Conservation (phyloP, 2,888 invertebrate species). For the Icerya purchasi region DNA sequence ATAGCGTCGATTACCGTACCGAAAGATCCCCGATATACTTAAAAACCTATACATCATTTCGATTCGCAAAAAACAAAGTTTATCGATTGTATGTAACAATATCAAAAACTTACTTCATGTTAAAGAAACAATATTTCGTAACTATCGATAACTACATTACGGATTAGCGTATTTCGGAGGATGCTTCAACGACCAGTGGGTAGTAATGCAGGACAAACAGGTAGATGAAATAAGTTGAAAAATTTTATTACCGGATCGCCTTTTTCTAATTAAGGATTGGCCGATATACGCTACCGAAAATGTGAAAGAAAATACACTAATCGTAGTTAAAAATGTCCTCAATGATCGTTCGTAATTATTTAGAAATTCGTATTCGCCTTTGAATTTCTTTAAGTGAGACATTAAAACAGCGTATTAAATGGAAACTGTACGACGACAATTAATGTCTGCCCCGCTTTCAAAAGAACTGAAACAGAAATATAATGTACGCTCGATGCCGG, state of each 20-base stretch:
- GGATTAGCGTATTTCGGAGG: too few species aligned
- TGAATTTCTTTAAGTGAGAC: neutral
- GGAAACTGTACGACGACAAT: constrained; percentile 71
- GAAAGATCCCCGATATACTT: too few species aligned
- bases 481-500: constrained; percentile 94
- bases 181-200: neutral
- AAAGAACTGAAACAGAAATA: constrained; percentile 95
- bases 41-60: too few species aligned
- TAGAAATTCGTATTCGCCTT: constrained; percentile 9
- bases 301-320: constrained; percentile 7
- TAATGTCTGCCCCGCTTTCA: constrained; percentile 93
- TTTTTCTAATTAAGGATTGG: neutral
- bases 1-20: too few species aligned
- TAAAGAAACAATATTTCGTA: too few species aligned
- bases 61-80: too few species aligned
- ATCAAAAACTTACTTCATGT: too few species aligned
- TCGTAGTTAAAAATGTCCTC: constrained; percentile 6
- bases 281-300: constrained; percentile 4
- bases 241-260: constrained; percentile 1
- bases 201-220: neutral
- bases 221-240: constrained; percentile 2
- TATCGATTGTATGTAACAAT: too few species aligned
- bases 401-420: too few species aligned
- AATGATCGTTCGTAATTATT: constrained; percentile 10
- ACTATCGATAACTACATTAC: neutral